Evolutionary conservation across 2,113 vertebrate genomes (phyloP), one percentile per base, ranked within the genome.

Genomic region (Stegastes partitus): DNA sequence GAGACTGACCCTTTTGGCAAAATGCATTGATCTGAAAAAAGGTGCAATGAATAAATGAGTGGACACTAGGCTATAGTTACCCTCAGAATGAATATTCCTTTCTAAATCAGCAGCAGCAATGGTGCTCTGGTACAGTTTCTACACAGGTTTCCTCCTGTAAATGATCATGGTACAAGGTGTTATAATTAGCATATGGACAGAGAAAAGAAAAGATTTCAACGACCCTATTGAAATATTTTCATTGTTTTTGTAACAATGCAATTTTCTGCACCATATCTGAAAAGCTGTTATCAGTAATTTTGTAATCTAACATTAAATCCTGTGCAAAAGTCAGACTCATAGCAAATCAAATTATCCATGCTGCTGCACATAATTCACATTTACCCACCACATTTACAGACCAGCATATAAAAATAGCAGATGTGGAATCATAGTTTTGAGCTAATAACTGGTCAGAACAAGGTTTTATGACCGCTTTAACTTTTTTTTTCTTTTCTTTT

Each of bases 1-100:
- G 87, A 87, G 68, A 87, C 25, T 84, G 77, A 88, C 86, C 82
- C 89, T 79, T 63, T 51, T 73, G 82, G 86, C 75, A 78, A 88
- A 89, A 83, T 78, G 42, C 64, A 91, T 89, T 74, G 88, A 93
- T 92, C 69, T 69, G 37, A 31, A 75, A 69, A 22, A 82, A 65
- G 44, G 68, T 37, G 64, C 42, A 37, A 82, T 78, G 81, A 80
- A 81, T 76, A 87, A 86, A 90, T 79, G n/a, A 83, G 63, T 26
- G 64, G 64, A 79, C 47, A 56, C 71, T 75, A 56, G 44, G 67
- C 57, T 65, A 67, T 62, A 67, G 62, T 77, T 73, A 68, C 28
- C 28, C 58, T 82, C 55, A 23, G 67, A 79, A 78, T 87, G 87
- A 83, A 84, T 89, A 84, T 84, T 73, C 16, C 57, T 71, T 11